Conservation (phyloP, 2,888 invertebrate species). For the Eilema depressum region DNA sequence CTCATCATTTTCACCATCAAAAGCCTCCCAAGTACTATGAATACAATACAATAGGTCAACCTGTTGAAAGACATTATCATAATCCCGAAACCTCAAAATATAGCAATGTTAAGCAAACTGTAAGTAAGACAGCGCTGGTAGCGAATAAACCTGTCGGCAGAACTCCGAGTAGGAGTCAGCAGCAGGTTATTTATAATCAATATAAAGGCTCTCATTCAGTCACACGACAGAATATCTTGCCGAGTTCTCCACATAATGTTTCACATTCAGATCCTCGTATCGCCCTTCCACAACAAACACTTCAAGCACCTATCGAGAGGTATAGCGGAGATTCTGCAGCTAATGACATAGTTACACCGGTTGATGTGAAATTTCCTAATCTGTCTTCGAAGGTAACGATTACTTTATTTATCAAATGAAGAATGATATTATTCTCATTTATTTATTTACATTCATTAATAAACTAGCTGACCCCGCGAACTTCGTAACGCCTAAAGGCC, state of each 20-base stretch:
- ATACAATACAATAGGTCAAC: conserved; percentile 80
- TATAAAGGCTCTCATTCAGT: conserved; percentile 78
- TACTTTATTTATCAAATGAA: not conserved
- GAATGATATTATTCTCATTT: too few species aligned
- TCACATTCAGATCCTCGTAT: conserved; percentile 70
- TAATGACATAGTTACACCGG: conserved; percentile 54
- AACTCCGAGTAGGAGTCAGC: conserved; percentile 71
- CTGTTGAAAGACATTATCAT: conserved; percentile 60
- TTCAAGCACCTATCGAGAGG: conserved; percentile 66
- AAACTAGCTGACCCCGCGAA: too few species aligned
- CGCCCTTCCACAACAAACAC: conserved; percentile 48
- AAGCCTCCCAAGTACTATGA: conserved; percentile 48
- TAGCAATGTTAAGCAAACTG: conserved; percentile 71
- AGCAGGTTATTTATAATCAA: conserved; percentile 77
- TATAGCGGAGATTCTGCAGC: conserved; percentile 70
- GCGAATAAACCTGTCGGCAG: conserved; percentile 61
- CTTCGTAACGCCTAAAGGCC: too few species aligned
- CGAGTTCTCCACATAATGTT: conserved; percentile 51
- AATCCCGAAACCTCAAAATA: conserved; percentile 49
- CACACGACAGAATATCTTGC: conserved; percentile 70
- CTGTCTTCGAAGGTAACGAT: conserved; percentile 7
- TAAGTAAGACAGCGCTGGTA: conserved; percentile 76
- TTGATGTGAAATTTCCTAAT: conserved; percentile 38
- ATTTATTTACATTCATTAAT: too few species aligned
- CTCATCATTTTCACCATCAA: conserved; percentile 40